These are phyloP conservation scores for Protodeltote pygarga DNA, from an alignment of 2,888 invertebrate genomes.

Conservation along the genomic window DNA sequence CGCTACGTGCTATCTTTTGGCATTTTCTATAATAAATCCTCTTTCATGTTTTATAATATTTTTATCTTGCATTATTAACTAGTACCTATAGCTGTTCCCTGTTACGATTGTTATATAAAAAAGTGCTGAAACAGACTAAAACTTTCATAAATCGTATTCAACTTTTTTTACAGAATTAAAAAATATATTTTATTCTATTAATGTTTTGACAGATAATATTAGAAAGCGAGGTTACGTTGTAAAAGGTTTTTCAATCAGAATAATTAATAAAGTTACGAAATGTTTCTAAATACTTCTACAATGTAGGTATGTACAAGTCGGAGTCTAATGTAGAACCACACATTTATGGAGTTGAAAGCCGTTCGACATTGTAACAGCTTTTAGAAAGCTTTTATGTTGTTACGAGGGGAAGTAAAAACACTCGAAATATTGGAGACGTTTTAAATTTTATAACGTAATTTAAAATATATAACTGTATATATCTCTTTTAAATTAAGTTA, in stretches of 20 bases:
- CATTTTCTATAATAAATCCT: too few species aligned
- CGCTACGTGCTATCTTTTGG: too few species aligned
- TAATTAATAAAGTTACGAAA: slow-evolving; percentile 14
- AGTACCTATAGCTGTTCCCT: too few species aligned
- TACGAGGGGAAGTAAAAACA: slow-evolving; percentile 30
- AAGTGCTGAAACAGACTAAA: too few species aligned
- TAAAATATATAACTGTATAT: background rate
- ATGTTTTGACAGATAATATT: slow-evolving; percentile 16
- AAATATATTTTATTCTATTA: slow-evolving; percentile 18
- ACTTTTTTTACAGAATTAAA: too few species aligned
- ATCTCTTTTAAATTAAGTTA: too few species aligned
- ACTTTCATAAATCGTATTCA: too few species aligned
- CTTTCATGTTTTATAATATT: too few species aligned
- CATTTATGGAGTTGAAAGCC: slow-evolving; percentile 28
- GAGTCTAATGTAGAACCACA: slow-evolving; percentile 15
- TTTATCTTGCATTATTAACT: too few species aligned
- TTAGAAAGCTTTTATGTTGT: slow-evolving; percentile 54
- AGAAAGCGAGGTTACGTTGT: slow-evolving; percentile 15
- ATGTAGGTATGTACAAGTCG: background rate
- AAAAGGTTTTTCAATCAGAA: slow-evolving; percentile 15
- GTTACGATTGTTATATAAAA: too few species aligned
- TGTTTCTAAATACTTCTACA: background rate
- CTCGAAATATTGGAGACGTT: slow-evolving; percentile 12
- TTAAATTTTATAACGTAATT: slow-evolving; percentile 10
- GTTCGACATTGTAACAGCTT: slow-evolving; percentile 44